Evolutionary conservation across 2,113 vertebrate species (phyloP).

Genomic region (Etia nguti): DNA sequence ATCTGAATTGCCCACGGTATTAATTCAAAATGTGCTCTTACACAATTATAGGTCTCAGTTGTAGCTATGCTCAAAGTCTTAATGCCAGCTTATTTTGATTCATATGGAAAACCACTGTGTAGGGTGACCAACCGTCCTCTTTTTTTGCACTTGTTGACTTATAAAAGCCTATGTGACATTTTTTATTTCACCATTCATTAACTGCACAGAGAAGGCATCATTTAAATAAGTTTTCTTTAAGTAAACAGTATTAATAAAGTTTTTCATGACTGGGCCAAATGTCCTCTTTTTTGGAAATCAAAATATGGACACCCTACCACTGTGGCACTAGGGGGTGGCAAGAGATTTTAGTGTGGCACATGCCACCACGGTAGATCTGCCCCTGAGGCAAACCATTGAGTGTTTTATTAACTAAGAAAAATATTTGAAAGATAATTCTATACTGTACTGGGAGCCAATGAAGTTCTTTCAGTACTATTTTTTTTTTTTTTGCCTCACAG

Average conservation of each 20-base stretch:
- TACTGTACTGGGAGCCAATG: background rate
- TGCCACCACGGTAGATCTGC: background rate
- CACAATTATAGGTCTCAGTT: background rate
- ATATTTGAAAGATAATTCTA: background rate
- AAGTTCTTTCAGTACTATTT: background rate
- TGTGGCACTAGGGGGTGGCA: background rate
- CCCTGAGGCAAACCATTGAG: background rate
- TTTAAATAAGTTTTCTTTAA: too few relatives aligned
- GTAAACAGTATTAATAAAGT: too few relatives aligned
- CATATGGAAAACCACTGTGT: background rate
- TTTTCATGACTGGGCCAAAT: too few relatives aligned
- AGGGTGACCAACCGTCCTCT: too few relatives aligned
- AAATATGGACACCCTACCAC: too few relatives aligned
- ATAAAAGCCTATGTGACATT: too few relatives aligned
- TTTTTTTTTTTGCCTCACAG: accelerated
- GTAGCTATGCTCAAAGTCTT: background rate
- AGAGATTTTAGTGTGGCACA: background rate
- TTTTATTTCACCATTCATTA: too few relatives aligned
- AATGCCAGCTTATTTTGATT: background rate
- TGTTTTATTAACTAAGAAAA: background rate
- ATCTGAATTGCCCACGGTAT: background rate
- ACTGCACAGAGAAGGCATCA: too few relatives aligned
- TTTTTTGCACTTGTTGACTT: too few relatives aligned
- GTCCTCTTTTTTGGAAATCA: too few relatives aligned
- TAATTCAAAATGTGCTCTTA: background rate